These are phyloP conservation scores for Leguminivora glycinivorella DNA, from an alignment of 1,140 invertebrate species.

Conservation along the genomic window DNA sequence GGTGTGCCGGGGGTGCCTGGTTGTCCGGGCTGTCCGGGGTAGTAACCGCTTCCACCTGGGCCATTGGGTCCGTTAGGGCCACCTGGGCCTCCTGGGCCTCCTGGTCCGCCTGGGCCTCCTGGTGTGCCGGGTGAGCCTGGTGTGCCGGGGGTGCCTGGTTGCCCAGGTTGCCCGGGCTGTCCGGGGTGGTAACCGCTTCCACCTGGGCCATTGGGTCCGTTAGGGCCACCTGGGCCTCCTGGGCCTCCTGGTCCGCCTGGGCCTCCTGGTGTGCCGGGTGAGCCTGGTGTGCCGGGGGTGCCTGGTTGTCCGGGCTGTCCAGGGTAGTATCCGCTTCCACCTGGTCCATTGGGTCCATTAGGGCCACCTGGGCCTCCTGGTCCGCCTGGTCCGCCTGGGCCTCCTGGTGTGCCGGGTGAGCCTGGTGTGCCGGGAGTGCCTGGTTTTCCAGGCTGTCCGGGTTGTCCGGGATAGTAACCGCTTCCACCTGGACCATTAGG, in stretches of 20 bases:
- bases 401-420: slow-evolving; percentile 35
- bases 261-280: slow-evolving; percentile 42
- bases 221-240: slow-evolving; percentile 34
- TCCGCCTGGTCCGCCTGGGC: slow-evolving; percentile 34
- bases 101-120: slow-evolving; percentile 34
- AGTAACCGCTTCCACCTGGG: slow-evolving; percentile 41
- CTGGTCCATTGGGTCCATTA: neutral
- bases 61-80: slow-evolving; percentile 31
- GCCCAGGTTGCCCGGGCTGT: slow-evolving; percentile 34
- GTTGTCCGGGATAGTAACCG: slow-evolving; percentile 34
- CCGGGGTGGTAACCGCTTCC: slow-evolving; percentile 35
- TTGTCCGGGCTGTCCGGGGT: no score
- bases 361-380: slow-evolving; percentile 28
- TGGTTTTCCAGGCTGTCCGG: slow-evolving; percentile 44
- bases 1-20: slow-evolving; percentile 39
- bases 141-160: slow-evolving; percentile 9
- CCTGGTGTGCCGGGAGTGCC: slow-evolving; percentile 48
- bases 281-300: slow-evolving; percentile 47
- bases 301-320: slow-evolving; percentile 43
- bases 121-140: slow-evolving; percentile 31
- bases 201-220: slow-evolving; percentile 36
- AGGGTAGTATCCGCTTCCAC: slow-evolving; percentile 33
- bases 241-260: slow-evolving; percentile 38
- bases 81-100: slow-evolving; percentile 29
- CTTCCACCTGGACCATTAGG: slow-evolving; percentile 22